Base-by-base conservation (phyloP, 1,140 invertebrate genomes). In the Steinernema khuongi region DNA sequence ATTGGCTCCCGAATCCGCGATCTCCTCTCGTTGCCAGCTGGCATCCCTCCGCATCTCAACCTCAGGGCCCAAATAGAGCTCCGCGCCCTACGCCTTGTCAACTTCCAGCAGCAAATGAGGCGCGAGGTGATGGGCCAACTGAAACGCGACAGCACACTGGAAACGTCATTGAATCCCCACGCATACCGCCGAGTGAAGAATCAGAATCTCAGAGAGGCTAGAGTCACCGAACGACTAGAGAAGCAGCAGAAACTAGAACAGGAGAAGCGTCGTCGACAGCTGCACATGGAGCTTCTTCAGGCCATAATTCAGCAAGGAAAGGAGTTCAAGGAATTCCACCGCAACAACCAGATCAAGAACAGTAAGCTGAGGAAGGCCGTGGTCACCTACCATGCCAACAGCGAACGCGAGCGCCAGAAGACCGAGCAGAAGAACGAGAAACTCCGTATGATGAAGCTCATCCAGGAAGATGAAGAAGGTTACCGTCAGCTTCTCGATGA, bases 241-340 rank as follows among this genome's bases (percentile, higher is more conserved):
- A 98, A 98, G 84, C 96, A 99, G 88, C 95, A 97, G 87, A 96
- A 97, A 87, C 86, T 97, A 50, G 96, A 99, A 86, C 94, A 94
- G 22, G 96, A 99, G 87, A 90, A 93, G 28, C 96, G 96, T 85
- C 90, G 93, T 26, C 88, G 94, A 33, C 94, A 97, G 85, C 97
- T 97, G 86, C 95, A 89, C 78, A 85, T 86, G 81, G 88, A 86
- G 60, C 68, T 73, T 18, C 33, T 73, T 0, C 72, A 73, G 43
- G 30, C 32, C 28, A 22, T 73, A 41, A 26, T 26, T 11, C 67
- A 73, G 7, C 72, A 73, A 28, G 31, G 66, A 1, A 30, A 68
- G 31, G 72, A 73, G 22, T 73, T 73, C 31, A 68, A 68, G 43
- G 72, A 73, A 22, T 73, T 73, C 32, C 72, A 73, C 72, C 68